Percentiles rank a stretch among this genome's conserved stretches.
Evolutionary conservation across 2,888 invertebrate species (phyloP).

Genomic region (Cryptocheilus praepositus): DNA sequence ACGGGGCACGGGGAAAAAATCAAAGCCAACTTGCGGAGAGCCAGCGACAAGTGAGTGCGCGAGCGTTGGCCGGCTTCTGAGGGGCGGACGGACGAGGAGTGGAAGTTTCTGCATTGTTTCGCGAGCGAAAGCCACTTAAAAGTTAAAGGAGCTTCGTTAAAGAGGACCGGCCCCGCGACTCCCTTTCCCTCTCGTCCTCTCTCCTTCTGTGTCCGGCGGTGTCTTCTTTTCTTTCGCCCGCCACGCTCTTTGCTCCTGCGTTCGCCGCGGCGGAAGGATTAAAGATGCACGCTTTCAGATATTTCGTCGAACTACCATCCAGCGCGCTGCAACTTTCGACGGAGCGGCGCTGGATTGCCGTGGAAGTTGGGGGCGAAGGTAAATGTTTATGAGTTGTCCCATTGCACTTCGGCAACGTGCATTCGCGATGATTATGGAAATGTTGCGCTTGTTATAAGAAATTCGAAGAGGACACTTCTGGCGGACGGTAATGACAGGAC

Average conservation of each 20-base stretch:
- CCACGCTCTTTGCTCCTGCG: too few species aligned
- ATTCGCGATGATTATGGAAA: too few species aligned
- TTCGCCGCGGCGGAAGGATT: slow-evolving; percentile 26
- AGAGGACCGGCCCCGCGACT: slow-evolving; percentile 21
- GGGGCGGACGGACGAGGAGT: slow-evolving; percentile 1
- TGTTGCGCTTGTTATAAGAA: too few species aligned
- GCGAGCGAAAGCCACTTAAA: slow-evolving; percentile 60
- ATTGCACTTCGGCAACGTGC: too few species aligned
- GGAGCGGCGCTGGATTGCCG: too few species aligned
- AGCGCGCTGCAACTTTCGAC: slow-evolving; percentile 12
- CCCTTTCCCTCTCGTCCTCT: not conserved
- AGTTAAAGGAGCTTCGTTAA: slow-evolving; percentile 61
- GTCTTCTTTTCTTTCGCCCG: too few species aligned
- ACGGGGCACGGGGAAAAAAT: not conserved
- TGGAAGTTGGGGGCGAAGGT: too few species aligned
- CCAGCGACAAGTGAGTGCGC: slow-evolving; percentile 8
- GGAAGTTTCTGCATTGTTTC: slow-evolving; percentile 60
- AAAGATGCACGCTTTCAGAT: slow-evolving; percentile 36
- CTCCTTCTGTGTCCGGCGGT: not conserved
- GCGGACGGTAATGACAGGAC: too few species aligned
- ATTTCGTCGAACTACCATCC: slow-evolving; percentile 24
- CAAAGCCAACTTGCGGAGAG: not conserved
- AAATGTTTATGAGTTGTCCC: too few species aligned
- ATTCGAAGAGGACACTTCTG: too few species aligned
- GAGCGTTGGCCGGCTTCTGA: not conserved